These are phyloP conservation scores for Propsilocerus akamusi DNA, from an alignment of 1,140 invertebrate species.

Conservation along the genomic window DNA sequence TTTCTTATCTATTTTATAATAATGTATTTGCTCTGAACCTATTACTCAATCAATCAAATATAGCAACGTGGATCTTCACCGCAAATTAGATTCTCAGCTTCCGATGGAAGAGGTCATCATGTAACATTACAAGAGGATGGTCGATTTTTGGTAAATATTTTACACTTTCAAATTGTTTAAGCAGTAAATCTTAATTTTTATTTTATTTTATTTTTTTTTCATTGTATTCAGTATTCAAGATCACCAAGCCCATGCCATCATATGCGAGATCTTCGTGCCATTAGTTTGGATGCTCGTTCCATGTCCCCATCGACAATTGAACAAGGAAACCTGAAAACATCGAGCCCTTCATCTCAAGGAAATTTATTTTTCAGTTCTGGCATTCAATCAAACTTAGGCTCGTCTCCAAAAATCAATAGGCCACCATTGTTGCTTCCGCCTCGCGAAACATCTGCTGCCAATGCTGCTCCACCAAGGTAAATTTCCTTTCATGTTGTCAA, in stretches of 20 bases:
- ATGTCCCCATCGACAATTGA: conserved; percentile 29
- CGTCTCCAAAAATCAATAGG: conserved; percentile 24
- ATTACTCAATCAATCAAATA: neutral
- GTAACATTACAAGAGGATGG: conserved; percentile 21
- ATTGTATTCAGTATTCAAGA: conserved; percentile 22
- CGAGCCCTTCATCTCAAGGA: conserved; percentile 31
- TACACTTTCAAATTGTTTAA: neutral
- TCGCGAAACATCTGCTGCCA: conserved; percentile 15
- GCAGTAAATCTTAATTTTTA: neutral
- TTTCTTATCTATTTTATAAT: neutral
- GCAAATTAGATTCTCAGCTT: conserved; percentile 55
- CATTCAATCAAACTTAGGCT: conserved; percentile 26
- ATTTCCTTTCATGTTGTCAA: neutral
- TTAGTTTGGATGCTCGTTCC: conserved; percentile 48
- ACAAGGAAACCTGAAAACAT: conserved; percentile 20
- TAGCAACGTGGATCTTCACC: conserved; percentile 55
- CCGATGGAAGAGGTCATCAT: conserved; percentile 34
- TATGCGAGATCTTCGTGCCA: conserved; percentile 31
- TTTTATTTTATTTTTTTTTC: neutral
- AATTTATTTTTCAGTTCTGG: conserved; percentile 35
- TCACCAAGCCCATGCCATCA: conserved; percentile 61
- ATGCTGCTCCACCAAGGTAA: neutral
- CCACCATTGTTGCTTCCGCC: conserved; percentile 53
- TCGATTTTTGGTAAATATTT: conserved; percentile 13
- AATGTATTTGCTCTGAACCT: neutral